Conservation (phyloP, 2,797 vertebrate genomes). For the Chromis chromis region DNA sequence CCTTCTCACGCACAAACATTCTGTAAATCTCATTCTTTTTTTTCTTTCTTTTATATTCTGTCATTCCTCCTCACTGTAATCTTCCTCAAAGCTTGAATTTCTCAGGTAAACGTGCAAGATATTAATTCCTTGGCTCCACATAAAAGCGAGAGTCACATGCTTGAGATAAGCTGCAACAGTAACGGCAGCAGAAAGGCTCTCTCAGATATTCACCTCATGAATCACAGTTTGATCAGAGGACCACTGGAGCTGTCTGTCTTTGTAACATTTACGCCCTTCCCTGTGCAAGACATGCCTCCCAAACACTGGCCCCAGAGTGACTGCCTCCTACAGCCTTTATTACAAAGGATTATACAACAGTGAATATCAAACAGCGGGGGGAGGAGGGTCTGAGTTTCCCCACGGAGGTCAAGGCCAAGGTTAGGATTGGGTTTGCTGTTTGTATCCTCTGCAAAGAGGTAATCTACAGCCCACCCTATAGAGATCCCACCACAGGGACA, state of each 20-base stretch:
- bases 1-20: neutral
- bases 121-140: neutral
- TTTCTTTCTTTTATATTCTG: neutral
- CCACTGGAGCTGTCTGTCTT: slow-evolving; percentile 30
- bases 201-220: slow-evolving; percentile 37
- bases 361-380: slow-evolving; percentile 64
- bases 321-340: slow-evolving; percentile 74
- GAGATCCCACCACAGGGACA: slow-evolving; percentile 31
- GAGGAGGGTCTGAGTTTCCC: slow-evolving; percentile 51
- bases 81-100: neutral
- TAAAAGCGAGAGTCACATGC: slow-evolving; percentile 43
- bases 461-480: slow-evolving; percentile 60
- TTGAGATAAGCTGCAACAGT: slow-evolving; percentile 46
- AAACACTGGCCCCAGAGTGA: slow-evolving; percentile 74
- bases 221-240: slow-evolving; percentile 40
- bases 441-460: slow-evolving; percentile 55
- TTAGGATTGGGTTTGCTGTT: slow-evolving; percentile 67
- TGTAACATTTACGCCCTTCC: slow-evolving; percentile 61
- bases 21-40: neutral
- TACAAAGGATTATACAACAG: slow-evolving; percentile 76
- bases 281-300: slow-evolving; percentile 48
- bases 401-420: slow-evolving; percentile 73
- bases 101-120: neutral
- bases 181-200: slow-evolving; percentile 44
- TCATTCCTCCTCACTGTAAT: neutral